Percentiles rank a stretch among this genome's conserved stretches.
phyloP scores from a whole-genome alignment of 2,888 invertebrate genomes.

The Drosophila fulvimacula region DNA sequence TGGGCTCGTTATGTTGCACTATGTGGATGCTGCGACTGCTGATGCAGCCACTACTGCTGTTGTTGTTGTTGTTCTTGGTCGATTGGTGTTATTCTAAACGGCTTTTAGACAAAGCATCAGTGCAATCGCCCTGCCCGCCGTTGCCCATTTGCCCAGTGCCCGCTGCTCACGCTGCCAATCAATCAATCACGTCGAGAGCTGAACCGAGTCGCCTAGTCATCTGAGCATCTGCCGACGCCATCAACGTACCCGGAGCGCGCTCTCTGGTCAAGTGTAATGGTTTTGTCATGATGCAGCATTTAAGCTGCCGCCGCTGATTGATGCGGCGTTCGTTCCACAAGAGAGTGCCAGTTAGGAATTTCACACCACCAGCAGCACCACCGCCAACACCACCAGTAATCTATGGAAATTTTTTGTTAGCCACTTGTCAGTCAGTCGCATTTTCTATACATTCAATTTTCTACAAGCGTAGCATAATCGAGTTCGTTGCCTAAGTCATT shows the following conservation, averaged over 20 bases:
- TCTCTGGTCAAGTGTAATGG: conserved; percentile 80
- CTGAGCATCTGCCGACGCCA: conserved; percentile 78
- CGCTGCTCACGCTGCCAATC: conserved; percentile 83
- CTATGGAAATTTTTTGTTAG: conserved; percentile 66
- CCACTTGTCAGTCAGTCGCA: conserved; percentile 46
- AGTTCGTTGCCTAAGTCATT: conserved; percentile 67
- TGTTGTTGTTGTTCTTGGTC: conserved; percentile 30
- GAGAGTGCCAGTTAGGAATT: conserved; percentile 75
- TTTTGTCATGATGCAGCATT: conserved; percentile 84
- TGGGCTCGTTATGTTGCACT: conserved; percentile 62
- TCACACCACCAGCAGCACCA: conserved; percentile 70
- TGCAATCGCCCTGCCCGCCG: conserved; percentile 21
- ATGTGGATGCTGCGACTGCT: conserved; percentile 22
- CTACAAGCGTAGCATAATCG: conserved; percentile 23
- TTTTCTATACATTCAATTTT: conserved; percentile 30
- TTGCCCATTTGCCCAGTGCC: conserved; percentile 45
- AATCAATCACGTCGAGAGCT: conserved; percentile 73
- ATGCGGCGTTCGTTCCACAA: conserved; percentile 65
- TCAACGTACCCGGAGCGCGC: conserved; percentile 37
- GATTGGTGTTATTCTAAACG: conserved; percentile 78
- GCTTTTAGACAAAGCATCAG: conserved; percentile 78
- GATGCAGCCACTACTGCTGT: conserved; percentile 22
- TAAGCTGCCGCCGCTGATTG: conserved; percentile 77
- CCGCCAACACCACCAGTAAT: conserved; percentile 20
- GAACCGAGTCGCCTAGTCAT: conserved; percentile 71